Evolutionary conservation across 2,113 vertebrate genomes (phyloP).

Genomic region (Ciconia boyciana): DNA sequence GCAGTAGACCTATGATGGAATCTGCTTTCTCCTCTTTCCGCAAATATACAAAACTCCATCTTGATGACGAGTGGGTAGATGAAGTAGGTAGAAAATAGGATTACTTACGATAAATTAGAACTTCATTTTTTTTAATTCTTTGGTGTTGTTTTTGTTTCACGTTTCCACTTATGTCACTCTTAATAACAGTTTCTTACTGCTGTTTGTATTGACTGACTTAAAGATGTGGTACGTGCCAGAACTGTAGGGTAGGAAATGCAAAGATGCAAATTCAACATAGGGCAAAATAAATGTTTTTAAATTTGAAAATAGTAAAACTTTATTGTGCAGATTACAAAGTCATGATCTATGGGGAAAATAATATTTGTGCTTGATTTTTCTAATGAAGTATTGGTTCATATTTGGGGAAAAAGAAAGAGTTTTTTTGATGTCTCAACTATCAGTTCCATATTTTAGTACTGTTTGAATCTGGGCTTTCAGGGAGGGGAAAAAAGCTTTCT

Average conservation of each 20-base stretch:
- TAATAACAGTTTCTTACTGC: not conserved
- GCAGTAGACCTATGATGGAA: not conserved
- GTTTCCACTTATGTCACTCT: not conserved
- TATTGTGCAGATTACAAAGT: not conserved
- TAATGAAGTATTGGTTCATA: not conserved
- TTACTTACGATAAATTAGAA: not conserved
- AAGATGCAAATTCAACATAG: not conserved
- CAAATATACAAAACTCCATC: not conserved
- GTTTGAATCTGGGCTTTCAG: not conserved
- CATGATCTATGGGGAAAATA: not conserved
- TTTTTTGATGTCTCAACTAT: not conserved
- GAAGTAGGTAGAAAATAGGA: not conserved
- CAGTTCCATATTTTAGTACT: not conserved
- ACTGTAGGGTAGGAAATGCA: not conserved
- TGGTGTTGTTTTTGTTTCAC: not conserved
- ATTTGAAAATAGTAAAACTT: not conserved
- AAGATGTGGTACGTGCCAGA: not conserved
- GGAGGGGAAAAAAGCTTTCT: not conserved
- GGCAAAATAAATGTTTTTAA: not conserved
- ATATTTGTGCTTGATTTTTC: not conserved
- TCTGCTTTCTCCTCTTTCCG: not conserved
- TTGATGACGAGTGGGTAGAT: not conserved
- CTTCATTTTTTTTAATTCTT: not conserved
- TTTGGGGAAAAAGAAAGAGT: not conserved
- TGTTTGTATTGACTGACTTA: not conserved